phyloP scores from a whole-genome alignment of 1,140 invertebrate species.

The Calliopsis andreniformis region DNA sequence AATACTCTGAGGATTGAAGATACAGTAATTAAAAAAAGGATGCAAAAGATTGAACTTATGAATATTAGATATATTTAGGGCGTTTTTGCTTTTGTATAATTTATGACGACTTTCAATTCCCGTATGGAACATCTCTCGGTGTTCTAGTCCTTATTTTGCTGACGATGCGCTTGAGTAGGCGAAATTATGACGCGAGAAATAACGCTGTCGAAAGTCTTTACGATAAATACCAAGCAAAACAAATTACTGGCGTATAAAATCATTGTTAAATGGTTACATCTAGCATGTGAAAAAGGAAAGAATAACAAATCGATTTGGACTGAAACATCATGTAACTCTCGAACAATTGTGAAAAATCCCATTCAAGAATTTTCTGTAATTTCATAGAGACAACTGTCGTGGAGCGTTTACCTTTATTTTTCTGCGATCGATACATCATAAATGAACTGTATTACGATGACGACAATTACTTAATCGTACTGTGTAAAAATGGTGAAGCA shows the following conservation, averaged over 20 bases:
- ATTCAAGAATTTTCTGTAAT: too few species aligned
- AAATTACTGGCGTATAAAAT: neutral
- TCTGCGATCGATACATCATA: conserved; percentile 4
- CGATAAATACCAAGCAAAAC: conserved; percentile 2
- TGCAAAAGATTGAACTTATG: neutral
- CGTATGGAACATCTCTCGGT: neutral
- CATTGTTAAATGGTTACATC: neutral
- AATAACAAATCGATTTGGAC: neutral
- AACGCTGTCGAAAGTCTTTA: neutral
- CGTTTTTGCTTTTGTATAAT: neutral
- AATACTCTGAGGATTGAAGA: neutral
- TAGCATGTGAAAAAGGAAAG: neutral
- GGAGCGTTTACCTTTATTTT: neutral
- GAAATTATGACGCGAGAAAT: conserved; percentile 28
- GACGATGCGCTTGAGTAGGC: conserved; percentile 17
- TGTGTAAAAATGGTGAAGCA: neutral
- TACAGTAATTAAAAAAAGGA: conserved; percentile 13
- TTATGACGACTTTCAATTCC: neutral
- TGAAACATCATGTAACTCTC: neutral
- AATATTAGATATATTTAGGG: conserved; percentile 13
- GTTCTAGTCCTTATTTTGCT: conserved; percentile 13
- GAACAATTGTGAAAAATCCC: too few species aligned
- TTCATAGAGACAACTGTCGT: neutral
- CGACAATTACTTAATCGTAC: neutral
- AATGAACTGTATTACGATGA: neutral